A percentile compares a stretch with the other conserved stretches of the same genome.
phyloP scores from a whole-genome alignment of 1,140 invertebrate species.

The Ephestia elutella region DNA sequence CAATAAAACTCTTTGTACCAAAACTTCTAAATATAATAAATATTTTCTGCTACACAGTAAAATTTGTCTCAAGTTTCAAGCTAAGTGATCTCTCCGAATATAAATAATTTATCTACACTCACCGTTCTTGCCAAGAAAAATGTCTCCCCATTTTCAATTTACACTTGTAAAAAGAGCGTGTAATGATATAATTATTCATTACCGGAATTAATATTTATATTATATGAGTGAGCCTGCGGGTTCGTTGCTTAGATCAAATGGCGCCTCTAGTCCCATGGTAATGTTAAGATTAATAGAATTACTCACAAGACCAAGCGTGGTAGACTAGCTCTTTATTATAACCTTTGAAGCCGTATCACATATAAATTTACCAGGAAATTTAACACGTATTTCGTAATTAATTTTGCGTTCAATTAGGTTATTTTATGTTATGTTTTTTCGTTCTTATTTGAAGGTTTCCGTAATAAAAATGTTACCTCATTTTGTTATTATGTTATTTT shows the following conservation, averaged over 20 bases:
- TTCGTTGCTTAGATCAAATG: conserved; percentile 40
- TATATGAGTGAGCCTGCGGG: conserved; percentile 23
- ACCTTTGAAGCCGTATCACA: conserved; percentile 29
- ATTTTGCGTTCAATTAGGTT: background rate
- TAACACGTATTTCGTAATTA: background rate
- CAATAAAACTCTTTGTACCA: no score
- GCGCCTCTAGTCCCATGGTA: conserved; percentile 46
- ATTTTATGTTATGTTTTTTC: conserved; percentile 1
- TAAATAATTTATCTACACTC: background rate
- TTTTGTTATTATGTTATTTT: no score
- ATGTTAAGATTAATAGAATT: conserved; percentile 56
- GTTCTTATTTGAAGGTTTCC: no score
- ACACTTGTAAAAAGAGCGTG: background rate
- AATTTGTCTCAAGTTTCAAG: no score
- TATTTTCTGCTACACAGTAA: no score
- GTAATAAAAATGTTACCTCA: no score
- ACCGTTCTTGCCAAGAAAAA: background rate
- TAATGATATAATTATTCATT: conserved; percentile 32
- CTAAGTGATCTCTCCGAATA: no score
- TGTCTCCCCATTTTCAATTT: background rate
- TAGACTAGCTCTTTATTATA: conserved; percentile 29
- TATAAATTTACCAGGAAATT: conserved; percentile 13
- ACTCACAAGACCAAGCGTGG: conserved; percentile 25
- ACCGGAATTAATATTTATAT: conserved; percentile 37
- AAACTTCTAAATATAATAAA: no score